phyloP scores from a whole-genome alignment of 2,888 invertebrate species.

The Antheraea assamensis region DNA sequence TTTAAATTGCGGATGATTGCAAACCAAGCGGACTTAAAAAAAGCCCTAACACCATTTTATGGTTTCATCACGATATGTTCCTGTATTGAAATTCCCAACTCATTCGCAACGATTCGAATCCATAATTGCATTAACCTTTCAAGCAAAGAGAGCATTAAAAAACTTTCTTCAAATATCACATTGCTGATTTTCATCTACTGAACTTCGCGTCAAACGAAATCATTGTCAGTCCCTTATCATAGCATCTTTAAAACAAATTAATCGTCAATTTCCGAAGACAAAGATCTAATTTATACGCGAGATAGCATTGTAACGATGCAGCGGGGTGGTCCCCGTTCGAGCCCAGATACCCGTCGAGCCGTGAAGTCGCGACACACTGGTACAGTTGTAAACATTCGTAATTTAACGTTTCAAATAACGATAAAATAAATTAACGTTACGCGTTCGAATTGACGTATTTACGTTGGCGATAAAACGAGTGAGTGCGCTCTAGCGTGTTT shows the following conservation, averaged over 20 bases:
- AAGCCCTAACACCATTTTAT: too few relatives aligned
- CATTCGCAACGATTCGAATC: too few relatives aligned
- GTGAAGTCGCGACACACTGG: constrained; percentile 30
- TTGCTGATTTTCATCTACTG: too few relatives aligned
- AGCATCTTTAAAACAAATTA: not conserved
- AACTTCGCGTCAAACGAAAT: too few relatives aligned
- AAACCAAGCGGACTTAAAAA: too few relatives aligned
- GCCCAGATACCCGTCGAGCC: constrained; percentile 16
- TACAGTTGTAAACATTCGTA: constrained; percentile 70
- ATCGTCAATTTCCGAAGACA: not conserved
- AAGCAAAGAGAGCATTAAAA: too few relatives aligned
- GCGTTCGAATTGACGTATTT: constrained; percentile 58
- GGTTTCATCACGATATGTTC: too few relatives aligned
- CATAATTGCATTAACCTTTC: too few relatives aligned
- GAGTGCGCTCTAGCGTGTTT: constrained; percentile 43
- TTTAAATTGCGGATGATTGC: too few relatives aligned
- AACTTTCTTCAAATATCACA: too few relatives aligned
- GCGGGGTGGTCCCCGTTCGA: constrained; percentile 30
- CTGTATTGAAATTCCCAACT: too few relatives aligned
- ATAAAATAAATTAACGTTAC: constrained; percentile 69
- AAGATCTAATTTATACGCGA: not conserved
- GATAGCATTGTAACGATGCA: constrained; percentile 18
- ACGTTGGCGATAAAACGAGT: constrained; percentile 50
- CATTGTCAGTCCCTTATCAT: not conserved
- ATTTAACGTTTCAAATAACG: constrained; percentile 71